Conservation (phyloP, 2,888 invertebrate species). For the Bombylius discolor region DNA sequence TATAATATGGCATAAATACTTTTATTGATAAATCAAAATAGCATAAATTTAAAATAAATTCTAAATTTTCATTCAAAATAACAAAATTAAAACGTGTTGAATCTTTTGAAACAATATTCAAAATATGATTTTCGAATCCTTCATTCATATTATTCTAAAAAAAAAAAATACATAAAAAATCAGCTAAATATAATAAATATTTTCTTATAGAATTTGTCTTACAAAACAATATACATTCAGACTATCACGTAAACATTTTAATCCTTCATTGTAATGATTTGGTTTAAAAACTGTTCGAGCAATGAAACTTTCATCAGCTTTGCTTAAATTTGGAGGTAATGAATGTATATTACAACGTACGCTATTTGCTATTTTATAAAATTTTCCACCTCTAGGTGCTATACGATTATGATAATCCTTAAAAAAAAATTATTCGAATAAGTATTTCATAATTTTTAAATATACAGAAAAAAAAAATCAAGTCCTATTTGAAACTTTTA, state of each 20-base stretch:
- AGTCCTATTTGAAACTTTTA: too few relatives aligned
- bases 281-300: not conserved
- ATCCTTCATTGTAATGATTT: not conserved
- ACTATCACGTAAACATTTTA: not conserved
- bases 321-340: not conserved
- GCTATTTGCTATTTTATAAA: not conserved
- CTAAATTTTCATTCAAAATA: too few relatives aligned
- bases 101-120: not conserved
- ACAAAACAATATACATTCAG: not conserved
- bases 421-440: not conserved
- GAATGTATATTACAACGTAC: not conserved
- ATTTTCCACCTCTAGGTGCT: not conserved
- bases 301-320: not conserved
- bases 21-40: constrained; percentile 1
- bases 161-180: not conserved
- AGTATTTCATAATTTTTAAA: too few relatives aligned
- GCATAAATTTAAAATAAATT: not conserved
- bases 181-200: too few relatives aligned
- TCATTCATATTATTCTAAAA: not conserved
- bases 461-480: too few relatives aligned
- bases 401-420: not conserved
- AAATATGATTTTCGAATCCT: not conserved
- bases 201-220: not conserved
- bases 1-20: constrained; percentile 3
- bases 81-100: too few relatives aligned